A percentile compares a stretch with the other conserved stretches of the same genome.
Evolutionary conservation across 2,888 invertebrate genomes (phyloP).

Genomic region (Eledona agricola): DNA sequence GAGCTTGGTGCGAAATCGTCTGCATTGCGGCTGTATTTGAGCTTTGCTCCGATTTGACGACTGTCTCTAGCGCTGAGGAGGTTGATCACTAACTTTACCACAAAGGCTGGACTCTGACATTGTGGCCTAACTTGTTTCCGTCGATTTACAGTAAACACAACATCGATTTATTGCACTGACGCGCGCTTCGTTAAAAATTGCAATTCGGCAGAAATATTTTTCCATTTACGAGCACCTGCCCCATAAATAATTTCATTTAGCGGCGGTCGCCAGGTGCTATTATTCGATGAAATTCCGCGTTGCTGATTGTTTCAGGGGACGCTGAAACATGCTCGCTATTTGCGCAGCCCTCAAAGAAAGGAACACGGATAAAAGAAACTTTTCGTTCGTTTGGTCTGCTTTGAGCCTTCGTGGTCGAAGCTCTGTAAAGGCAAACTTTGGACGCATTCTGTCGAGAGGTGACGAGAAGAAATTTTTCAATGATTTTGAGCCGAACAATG

Average conservation of each 20-base stretch:
- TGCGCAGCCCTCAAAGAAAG: no score
- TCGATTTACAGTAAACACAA: no score
- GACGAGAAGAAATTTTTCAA: no score
- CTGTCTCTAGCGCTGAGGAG: no score
- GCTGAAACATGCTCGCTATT: no score
- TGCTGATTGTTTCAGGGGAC: no score
- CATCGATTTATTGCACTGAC: constrained; percentile 6
- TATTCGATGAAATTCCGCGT: constrained; percentile 3
- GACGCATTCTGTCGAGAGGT: no score
- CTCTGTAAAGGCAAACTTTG: no score
- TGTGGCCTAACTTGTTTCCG: constrained; percentile 16
- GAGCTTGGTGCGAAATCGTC: constrained; percentile 30
- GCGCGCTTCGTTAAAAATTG: constrained; percentile 8
- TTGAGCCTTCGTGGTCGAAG: no score
- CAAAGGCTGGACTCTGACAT: constrained; percentile 28
- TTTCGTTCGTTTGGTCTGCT: no score
- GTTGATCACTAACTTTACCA: constrained; percentile 31
- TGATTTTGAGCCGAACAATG: no score
- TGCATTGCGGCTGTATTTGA: constrained; percentile 23
- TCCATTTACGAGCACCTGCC: constrained; percentile 6
- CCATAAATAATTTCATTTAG: constrained; percentile 13
- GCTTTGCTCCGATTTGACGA: constrained; percentile 10
- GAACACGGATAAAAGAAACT: no score
- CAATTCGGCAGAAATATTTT: constrained; percentile 9
- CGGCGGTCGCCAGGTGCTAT: constrained; percentile 6